Evolutionary conservation across 2,888 invertebrate genomes (phyloP).

Genomic region (Melipona beecheii): DNA sequence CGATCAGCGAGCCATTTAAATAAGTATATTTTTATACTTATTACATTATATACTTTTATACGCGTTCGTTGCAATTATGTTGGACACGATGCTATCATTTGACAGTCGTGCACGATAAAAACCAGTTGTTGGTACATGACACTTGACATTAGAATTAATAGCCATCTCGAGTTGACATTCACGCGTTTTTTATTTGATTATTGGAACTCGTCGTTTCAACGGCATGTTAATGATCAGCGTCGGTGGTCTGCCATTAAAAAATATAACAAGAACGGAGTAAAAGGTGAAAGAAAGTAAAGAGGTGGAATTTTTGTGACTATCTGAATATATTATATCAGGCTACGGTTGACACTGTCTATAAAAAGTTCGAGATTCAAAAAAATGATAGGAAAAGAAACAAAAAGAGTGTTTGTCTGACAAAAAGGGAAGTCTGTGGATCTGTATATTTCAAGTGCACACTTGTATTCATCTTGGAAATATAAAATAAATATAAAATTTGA

Average conservation of each 20-base stretch:
- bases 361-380: no score
- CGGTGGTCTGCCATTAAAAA: conserved; percentile 40
- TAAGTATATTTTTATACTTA: no score
- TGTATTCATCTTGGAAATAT: no score
- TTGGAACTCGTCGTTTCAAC: conserved; percentile 21
- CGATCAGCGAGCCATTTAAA: not conserved
- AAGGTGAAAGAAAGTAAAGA: not conserved
- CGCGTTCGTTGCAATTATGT: not conserved
- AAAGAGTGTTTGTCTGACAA: no score
- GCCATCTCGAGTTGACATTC: conserved; percentile 10
- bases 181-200: conserved; percentile 32
- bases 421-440: no score
- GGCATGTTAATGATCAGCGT: conserved; percentile 41
- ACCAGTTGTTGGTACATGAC: conserved; percentile 8
- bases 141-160: conserved; percentile 16
- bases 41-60: no score
- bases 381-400: no score
- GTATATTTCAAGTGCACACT: no score
- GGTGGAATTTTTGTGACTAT: not conserved
- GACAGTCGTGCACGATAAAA: not conserved
- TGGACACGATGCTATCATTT: not conserved
- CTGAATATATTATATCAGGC: no score
- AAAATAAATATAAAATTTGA: no score
- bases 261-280: not conserved
- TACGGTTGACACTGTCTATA: no score